A percentile compares a stretch with the other conserved stretches of the same genome.
phyloP scores from a whole-genome alignment of 2,797 vertebrate species.

The Sparidentex hasta region DNA sequence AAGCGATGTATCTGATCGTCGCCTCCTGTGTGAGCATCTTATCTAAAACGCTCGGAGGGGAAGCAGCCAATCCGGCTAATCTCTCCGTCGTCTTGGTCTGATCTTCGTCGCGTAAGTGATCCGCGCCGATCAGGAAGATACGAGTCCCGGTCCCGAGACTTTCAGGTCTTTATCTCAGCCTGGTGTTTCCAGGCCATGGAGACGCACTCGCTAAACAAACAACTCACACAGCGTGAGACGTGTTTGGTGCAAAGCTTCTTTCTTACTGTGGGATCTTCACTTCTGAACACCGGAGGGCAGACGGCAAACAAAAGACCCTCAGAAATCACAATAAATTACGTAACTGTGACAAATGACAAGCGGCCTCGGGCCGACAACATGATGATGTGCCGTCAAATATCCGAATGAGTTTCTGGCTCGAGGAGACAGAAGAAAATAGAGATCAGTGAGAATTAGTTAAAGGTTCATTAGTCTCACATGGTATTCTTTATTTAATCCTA shows the following conservation, averaged over 20 bases:
- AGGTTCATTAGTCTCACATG: conserved; percentile 7
- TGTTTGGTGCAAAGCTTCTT: not conserved
- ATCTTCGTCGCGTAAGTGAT: conserved; percentile 64
- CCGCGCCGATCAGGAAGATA: conserved; percentile 57
- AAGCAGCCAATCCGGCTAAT: conserved; percentile 59
- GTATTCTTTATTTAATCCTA: not conserved
- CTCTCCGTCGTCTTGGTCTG: conserved; percentile 53
- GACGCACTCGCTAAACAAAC: conserved; percentile 45
- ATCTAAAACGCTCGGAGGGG: conserved; percentile 66
- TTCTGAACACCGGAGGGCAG: not conserved
- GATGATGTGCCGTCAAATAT: conserved; percentile 34
- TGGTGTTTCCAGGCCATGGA: conserved; percentile 37
- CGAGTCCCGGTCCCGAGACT: conserved; percentile 39
- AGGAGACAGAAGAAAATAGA: conserved; percentile 19
- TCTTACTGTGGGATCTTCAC: conserved; percentile 33
- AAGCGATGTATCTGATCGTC: conserved; percentile 52
- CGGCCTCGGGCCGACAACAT: conserved; percentile 13
- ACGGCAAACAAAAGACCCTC: conserved; percentile 2
- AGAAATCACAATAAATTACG: conserved; percentile 5
- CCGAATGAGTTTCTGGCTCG: conserved; percentile 17
- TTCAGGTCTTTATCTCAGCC: conserved; percentile 36
- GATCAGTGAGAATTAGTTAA: conserved; percentile 24
- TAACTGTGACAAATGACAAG: conserved; percentile 31
- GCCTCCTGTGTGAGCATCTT: conserved; percentile 57
- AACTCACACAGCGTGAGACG: conserved; percentile 11